Evolutionary conservation across 2,888 invertebrate species (phyloP).

Genomic region (Hypomecis atomaria): DNA sequence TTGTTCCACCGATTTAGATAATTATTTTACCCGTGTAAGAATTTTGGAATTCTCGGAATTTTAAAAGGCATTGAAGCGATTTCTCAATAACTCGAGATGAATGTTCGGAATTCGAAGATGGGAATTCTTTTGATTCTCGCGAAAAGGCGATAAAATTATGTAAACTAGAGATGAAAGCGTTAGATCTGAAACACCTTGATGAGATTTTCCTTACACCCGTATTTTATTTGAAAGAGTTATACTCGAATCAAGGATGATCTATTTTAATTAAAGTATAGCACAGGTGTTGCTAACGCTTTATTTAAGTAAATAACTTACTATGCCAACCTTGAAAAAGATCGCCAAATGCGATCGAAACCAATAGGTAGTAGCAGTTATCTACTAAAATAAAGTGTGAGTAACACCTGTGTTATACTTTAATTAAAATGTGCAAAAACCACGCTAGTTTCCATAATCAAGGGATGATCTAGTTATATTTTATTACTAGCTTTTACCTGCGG

Average conservation of each 20-base stretch:
- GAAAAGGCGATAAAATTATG: not conserved
- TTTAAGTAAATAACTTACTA: too few relatives aligned
- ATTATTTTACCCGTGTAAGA: slow-evolving; percentile 6
- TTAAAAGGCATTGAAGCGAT: slow-evolving; percentile 10
- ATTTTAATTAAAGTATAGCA: too few relatives aligned
- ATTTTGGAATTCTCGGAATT: slow-evolving; percentile 5
- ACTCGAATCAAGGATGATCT: not conserved
- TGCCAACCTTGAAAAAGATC: too few relatives aligned
- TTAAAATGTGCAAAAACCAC: too few relatives aligned
- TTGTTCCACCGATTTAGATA: slow-evolving; percentile 12
- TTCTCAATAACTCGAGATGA: slow-evolving; percentile 5
- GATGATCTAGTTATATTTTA: too few relatives aligned
- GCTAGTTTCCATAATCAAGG: too few relatives aligned
- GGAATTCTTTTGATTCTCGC: slow-evolving; percentile 1
- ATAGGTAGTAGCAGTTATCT: too few relatives aligned
- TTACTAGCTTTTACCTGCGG: too few relatives aligned
- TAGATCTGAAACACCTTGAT: slow-evolving; percentile 2
- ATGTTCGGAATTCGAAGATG: slow-evolving; percentile 6
- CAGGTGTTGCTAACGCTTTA: too few relatives aligned
- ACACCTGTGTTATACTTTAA: too few relatives aligned
- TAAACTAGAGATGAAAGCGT: slow-evolving; percentile 4
- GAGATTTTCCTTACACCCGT: not conserved
- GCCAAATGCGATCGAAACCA: too few relatives aligned
- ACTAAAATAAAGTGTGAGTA: too few relatives aligned
- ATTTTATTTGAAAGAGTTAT: not conserved